phyloP scores from a whole-genome alignment of 2,113 vertebrate genomes.

The Tichodroma muraria region DNA sequence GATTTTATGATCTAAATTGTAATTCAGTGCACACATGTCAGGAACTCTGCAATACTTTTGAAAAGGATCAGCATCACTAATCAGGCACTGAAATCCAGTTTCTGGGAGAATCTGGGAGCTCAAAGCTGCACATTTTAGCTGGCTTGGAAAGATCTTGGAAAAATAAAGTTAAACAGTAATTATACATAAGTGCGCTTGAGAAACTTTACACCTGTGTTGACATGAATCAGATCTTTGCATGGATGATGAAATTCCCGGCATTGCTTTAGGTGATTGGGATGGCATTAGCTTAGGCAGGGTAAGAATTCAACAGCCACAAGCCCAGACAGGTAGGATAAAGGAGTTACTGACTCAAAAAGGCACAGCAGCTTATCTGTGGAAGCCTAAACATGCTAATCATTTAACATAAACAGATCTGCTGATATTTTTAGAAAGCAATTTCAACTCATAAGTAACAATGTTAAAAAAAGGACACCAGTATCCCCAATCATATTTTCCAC shows the following conservation, averaged over 20 bases:
- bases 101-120: not conserved
- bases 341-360: conserved; percentile 39
- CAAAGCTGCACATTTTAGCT: not conserved
- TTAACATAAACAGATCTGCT: conserved; percentile 56
- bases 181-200: conserved; percentile 35
- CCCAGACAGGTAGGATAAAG: conserved; percentile 54
- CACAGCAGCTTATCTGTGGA: conserved; percentile 42
- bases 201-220: conserved; percentile 55
- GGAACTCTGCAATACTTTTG: not conserved
- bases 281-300: conserved; percentile 12
- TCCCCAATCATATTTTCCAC: conserved; percentile 3
- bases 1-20: not conserved
- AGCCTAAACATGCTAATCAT: conserved; percentile 53
- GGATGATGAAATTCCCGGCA: conserved; percentile 50
- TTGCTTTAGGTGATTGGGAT: conserved; percentile 39
- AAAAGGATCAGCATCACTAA: conserved; percentile 27
- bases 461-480: conserved; percentile 32
- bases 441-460: conserved; percentile 12
- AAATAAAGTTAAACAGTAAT: conserved; percentile 51
- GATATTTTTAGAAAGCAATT: conserved; percentile 53
- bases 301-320: conserved; percentile 40
- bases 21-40: not conserved
- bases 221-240: conserved; percentile 41
- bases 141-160: conserved; percentile 30
- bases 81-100: conserved; percentile 27